Conservation (phyloP, 2,797 vertebrate genomes). For the Rhincodon typus region DNA sequence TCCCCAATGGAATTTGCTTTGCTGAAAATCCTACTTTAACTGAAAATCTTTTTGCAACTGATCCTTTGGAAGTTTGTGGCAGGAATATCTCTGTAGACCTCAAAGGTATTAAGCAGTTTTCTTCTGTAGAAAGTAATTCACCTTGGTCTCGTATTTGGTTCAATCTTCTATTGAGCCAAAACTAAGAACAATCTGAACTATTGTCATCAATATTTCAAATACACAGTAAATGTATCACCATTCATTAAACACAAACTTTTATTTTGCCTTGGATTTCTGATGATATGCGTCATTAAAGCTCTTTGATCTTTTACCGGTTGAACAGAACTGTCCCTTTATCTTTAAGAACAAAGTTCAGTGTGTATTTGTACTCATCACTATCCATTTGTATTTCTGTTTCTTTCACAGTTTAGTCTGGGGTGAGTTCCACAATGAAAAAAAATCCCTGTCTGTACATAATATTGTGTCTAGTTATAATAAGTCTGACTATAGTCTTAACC, state of each 20-base stretch:
- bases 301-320: not conserved
- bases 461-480: not conserved
- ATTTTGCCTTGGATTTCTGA: not conserved
- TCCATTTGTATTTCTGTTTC: not conserved
- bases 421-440: not conserved
- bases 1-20: no score
- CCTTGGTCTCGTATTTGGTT: not conserved
- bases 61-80: not conserved
- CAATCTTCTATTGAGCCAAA: not conserved
- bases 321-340: not conserved
- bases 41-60: not conserved
- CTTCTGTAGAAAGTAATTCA: not conserved
- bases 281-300: not conserved
- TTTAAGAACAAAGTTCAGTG: constrained; percentile 30
- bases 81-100: not conserved
- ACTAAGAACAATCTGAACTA: not conserved
- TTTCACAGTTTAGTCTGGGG: constrained; percentile 31
- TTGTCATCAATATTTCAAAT: not conserved
- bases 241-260: not conserved
- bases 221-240: not conserved
- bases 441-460: constrained; percentile 17
- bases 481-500: not conserved
- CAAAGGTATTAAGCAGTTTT: not conserved
- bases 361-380: not conserved
- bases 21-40: not conserved